A percentile compares a stretch with the other conserved stretches of the same genome.
These are phyloP conservation scores for Calliphora vicina DNA, from an alignment of 1,140 invertebrate species.

Conservation along the genomic window DNA sequence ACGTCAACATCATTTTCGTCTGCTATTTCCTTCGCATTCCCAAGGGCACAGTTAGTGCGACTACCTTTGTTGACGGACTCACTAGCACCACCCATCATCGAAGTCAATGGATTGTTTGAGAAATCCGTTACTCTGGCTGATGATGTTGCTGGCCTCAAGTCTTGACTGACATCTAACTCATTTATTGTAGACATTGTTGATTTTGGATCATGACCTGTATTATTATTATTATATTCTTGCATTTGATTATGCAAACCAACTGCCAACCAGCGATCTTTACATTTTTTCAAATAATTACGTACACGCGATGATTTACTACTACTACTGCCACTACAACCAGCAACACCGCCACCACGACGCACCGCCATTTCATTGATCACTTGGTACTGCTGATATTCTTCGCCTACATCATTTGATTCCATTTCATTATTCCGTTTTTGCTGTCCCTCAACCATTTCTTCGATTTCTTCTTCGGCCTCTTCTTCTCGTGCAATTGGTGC, in stretches of 20 bases:
- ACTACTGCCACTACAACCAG: neutral
- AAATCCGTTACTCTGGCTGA: conserved; percentile 22
- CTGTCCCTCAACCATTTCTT: conserved; percentile 36
- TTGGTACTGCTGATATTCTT: conserved; percentile 9
- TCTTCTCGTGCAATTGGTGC: conserved; percentile 57
- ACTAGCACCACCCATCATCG: neutral
- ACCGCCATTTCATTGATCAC: conserved; percentile 40
- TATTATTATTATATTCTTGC: conserved; percentile 21
- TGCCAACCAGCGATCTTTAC: conserved; percentile 62
- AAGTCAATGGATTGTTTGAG: neutral
- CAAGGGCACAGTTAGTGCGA: conserved; percentile 23
- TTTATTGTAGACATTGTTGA: conserved; percentile 15
- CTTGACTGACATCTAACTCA: conserved; percentile 11
- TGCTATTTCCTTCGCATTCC: neutral
- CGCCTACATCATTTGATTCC: neutral
- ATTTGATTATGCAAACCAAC: conserved; percentile 23
- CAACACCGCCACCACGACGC: conserved; percentile 43
- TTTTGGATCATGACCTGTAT: conserved; percentile 19
- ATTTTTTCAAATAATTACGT: conserved; percentile 66
- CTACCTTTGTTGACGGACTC: neutral
- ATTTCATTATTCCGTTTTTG: conserved; percentile 7
- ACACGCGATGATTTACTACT: conserved; percentile 64
- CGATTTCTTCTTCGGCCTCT: conserved; percentile 39
- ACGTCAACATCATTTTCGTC: neutral
- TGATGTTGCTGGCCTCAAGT: conserved; percentile 33